These are phyloP conservation scores for Ophion slaviceki DNA, from an alignment of 2,888 invertebrate species.

Conservation along the genomic window DNA sequence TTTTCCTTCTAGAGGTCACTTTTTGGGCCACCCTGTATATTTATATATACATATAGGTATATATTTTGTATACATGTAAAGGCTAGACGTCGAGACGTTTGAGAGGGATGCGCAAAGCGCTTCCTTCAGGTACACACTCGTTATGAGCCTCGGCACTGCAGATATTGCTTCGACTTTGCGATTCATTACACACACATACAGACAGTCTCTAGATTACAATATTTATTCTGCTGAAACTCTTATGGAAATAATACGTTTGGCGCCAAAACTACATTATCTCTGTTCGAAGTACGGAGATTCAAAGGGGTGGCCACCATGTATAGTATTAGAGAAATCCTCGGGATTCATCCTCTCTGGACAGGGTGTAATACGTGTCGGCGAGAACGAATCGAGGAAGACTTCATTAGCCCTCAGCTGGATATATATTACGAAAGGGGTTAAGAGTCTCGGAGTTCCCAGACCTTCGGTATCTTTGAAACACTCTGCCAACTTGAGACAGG, in stretches of 20 bases:
- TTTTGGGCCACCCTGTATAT: background rate
- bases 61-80: background rate
- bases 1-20: background rate
- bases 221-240: constrained; percentile 32
- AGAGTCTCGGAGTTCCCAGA: constrained; percentile 34
- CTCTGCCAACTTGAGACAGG: constrained; percentile 32
- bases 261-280: constrained; percentile 64
- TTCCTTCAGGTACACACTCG: constrained; percentile 55
- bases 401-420: constrained; percentile 62
- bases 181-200: constrained; percentile 44
- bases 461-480: constrained; percentile 44
- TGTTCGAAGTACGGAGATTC: constrained; percentile 42
- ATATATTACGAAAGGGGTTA: constrained; percentile 39
- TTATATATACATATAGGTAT: background rate
- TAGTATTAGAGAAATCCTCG: constrained; percentile 58
- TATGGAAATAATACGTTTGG: constrained; percentile 60
- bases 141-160: constrained; percentile 48
- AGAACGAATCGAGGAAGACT: constrained; percentile 58
- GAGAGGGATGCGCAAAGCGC: constrained; percentile 50
- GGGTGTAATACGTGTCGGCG: constrained; percentile 60
- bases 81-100: constrained; percentile 51
- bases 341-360: constrained; percentile 45
- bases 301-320: constrained; percentile 32
- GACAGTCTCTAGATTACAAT: constrained; percentile 31
- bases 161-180: constrained; percentile 57